Percentiles rank a stretch among this genome's conserved stretches.
These are phyloP conservation scores for Macrochelys suwanniensis DNA, from an alignment of 2,797 vertebrate species.

Conservation along the genomic window DNA sequence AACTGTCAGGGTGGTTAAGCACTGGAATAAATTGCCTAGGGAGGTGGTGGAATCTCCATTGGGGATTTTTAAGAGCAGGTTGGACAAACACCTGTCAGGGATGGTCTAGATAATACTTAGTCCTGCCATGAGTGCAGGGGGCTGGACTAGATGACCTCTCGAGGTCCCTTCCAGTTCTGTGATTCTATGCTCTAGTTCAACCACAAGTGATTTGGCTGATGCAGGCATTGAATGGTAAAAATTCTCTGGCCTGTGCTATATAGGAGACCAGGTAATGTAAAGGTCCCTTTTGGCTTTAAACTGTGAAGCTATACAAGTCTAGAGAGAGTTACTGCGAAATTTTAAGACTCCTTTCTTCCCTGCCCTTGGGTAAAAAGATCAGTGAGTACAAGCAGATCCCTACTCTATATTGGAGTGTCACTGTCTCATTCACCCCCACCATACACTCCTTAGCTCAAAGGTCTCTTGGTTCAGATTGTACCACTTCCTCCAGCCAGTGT, in stretches of 20 bases:
- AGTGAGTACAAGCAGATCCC: not conserved
- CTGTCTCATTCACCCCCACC: not conserved
- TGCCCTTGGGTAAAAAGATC: not conserved
- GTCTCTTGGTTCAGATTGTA: not conserved
- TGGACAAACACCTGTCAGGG: too few species aligned
- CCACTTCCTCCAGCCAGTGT: not conserved
- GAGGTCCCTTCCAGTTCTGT: too few species aligned
- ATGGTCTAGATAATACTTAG: too few species aligned
- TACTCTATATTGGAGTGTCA: fast-evolving
- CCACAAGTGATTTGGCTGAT: fast-evolving
- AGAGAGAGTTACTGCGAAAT: not conserved
- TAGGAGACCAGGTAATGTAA: not conserved
- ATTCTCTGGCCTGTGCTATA: not conserved
- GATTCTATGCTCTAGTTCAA: not conserved
- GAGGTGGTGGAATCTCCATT: too few species aligned
- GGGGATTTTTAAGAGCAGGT: too few species aligned
- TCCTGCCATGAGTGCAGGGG: too few species aligned
- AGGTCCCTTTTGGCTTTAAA: not conserved
- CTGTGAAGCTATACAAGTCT: not conserved
- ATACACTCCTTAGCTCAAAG: not conserved
- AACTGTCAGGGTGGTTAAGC: too few species aligned
- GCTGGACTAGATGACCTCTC: too few species aligned
- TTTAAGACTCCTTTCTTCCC: not conserved
- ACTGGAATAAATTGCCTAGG: too few species aligned
- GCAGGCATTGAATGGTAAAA: not conserved